Conservation (phyloP, 1,140 invertebrate species). For the Maniola jurtina region DNA sequence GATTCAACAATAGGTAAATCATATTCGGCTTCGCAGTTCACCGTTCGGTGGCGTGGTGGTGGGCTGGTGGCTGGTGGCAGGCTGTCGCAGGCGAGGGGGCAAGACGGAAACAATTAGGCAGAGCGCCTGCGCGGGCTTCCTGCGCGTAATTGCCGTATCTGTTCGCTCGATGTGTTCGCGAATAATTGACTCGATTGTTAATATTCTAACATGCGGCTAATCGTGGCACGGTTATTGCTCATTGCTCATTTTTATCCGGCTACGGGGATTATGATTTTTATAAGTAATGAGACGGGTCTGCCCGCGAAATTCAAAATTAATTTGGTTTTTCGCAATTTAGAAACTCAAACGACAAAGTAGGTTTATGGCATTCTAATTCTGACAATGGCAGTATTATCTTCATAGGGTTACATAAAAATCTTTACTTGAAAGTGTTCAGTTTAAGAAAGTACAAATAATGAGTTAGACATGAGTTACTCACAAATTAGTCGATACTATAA, state of each 20-base stretch:
- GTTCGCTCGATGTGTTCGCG: conserved; percentile 42
- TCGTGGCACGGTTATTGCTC: background rate
- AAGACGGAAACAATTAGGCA: conserved; percentile 51
- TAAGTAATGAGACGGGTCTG: too few relatives aligned
- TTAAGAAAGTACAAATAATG: too few relatives aligned
- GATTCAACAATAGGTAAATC: background rate
- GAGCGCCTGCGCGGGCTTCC: conserved; percentile 53
- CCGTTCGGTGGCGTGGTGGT: background rate
- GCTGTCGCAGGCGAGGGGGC: conserved; percentile 12
- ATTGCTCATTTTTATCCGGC: background rate
- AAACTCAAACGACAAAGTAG: too few relatives aligned
- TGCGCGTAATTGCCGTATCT: conserved; percentile 50
- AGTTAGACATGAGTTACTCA: too few relatives aligned
- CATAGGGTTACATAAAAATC: too few relatives aligned
- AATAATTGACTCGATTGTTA: conserved; percentile 45
- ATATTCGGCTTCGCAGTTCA: background rate
- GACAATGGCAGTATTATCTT: too few relatives aligned
- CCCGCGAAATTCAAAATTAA: too few relatives aligned
- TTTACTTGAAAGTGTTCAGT: too few relatives aligned
- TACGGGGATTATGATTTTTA: too few relatives aligned
- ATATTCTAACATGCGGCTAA: conserved; percentile 34
- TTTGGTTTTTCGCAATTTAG: too few relatives aligned
- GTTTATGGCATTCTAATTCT: too few relatives aligned
- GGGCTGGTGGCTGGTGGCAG: background rate
- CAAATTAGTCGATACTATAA: too few relatives aligned